Evolutionary conservation across 2,888 invertebrate species (phyloP).

Genomic region (Mythimna pallens): DNA sequence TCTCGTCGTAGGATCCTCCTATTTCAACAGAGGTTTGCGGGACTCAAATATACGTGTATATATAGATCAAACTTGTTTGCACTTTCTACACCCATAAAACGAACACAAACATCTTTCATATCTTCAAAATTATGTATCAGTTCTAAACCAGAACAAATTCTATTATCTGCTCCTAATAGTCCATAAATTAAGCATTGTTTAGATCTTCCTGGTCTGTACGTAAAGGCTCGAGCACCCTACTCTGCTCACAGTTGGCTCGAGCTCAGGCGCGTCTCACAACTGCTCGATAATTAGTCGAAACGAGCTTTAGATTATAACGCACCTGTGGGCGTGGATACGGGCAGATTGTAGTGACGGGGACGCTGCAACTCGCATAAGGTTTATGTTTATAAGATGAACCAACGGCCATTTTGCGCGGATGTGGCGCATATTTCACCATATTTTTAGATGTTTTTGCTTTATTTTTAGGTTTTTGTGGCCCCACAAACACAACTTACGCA

Average conservation of each 20-base stretch:
- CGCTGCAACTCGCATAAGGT: background rate
- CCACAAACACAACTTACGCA: background rate
- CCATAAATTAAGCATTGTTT: slow-evolving; percentile 3
- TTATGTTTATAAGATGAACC: background rate
- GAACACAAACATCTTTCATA: background rate
- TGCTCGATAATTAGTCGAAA: slow-evolving; percentile 65
- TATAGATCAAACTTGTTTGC: background rate
- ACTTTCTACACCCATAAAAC: background rate
- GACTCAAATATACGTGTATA: no score
- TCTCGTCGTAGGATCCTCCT: no score
- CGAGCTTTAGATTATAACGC: slow-evolving; percentile 57
- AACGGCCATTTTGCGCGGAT: background rate
- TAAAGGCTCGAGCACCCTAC: slow-evolving; percentile 1
- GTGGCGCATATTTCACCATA: background rate
- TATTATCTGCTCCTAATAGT: background rate
- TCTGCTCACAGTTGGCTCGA: slow-evolving; percentile 26
- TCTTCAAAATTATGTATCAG: background rate
- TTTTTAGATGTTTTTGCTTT: background rate
- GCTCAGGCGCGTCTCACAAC: slow-evolving; percentile 44
- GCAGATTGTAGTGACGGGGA: slow-evolving; percentile 15
- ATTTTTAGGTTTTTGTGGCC: background rate
- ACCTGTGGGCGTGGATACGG: slow-evolving; percentile 40
- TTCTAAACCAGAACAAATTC: background rate
- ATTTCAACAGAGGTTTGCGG: no score
- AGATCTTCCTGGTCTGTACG: slow-evolving; percentile 9